Conservation (phyloP, 2,797 vertebrate genomes). For the Pseudochirops cupreus region DNA sequence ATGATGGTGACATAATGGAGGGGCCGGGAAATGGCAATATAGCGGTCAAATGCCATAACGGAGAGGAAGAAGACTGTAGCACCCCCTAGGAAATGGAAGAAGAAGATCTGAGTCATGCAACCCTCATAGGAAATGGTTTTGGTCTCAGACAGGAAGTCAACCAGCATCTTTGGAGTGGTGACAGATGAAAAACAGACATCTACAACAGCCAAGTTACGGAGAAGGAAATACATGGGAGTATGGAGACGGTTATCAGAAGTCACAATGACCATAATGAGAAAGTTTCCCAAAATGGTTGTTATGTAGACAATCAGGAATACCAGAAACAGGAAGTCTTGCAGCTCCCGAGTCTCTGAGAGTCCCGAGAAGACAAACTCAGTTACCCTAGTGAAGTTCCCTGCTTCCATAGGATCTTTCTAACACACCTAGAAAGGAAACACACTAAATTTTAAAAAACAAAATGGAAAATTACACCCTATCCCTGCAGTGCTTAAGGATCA, state of each 20-base stretch:
- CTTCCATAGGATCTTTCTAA: conserved; percentile 22
- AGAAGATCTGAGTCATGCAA: conserved; percentile 76
- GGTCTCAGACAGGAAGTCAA: conserved; percentile 57
- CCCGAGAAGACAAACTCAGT: conserved; percentile 69
- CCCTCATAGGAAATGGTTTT: conserved; percentile 72
- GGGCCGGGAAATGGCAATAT: conserved; percentile 65
- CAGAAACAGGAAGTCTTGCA: conserved; percentile 65
- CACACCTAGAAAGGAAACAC: neutral
- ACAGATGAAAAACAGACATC: conserved; percentile 75
- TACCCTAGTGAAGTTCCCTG: neutral
- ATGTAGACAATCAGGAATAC: conserved; percentile 64
- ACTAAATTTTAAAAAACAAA: neutral
- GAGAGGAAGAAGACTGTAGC: conserved; percentile 74
- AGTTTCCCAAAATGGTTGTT: conserved; percentile 44
- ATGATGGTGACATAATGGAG: conserved; percentile 71
- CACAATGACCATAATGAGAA: conserved; percentile 63
- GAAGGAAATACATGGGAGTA: conserved; percentile 74
- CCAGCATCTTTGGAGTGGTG: conserved; percentile 69
- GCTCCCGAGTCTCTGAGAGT: neutral
- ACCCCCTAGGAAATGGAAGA: conserved; percentile 76
- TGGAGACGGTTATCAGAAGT: conserved; percentile 52
- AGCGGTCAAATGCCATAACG: conserved; percentile 72
- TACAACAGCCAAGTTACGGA: conserved; percentile 61
- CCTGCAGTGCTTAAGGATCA: neutral
- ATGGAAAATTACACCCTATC: neutral